phyloP scores from a whole-genome alignment of 1,140 invertebrate species.

The Cydia strobilella region DNA sequence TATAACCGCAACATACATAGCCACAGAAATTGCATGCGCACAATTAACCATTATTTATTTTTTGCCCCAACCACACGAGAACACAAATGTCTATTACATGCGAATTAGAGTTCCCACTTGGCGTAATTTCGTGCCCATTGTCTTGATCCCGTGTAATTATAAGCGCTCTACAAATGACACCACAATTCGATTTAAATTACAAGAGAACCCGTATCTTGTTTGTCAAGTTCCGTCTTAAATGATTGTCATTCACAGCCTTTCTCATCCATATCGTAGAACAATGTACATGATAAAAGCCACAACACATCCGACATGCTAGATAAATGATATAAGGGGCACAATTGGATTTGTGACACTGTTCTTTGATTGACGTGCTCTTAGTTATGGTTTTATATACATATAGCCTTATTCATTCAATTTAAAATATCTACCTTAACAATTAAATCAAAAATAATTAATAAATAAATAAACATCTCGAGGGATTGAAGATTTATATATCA shows the following conservation, averaged over 20 bases:
- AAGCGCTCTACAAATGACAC: neutral
- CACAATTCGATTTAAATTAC: constrained; percentile 11
- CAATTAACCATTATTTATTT: constrained; percentile 28
- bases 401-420: no score
- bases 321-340: neutral
- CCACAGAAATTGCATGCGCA: constrained; percentile 3
- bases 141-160: constrained; percentile 6
- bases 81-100: constrained; percentile 16
- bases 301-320: neutral
- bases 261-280: neutral
- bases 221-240: constrained; percentile 1
- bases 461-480: no score
- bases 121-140: constrained; percentile 17
- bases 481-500: no score
- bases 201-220: neutral
- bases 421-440: no score
- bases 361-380: neutral
- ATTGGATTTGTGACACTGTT: neutral
- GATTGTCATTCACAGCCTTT: neutral
- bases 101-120: constrained; percentile 21
- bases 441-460: no score
- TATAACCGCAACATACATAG: neutral
- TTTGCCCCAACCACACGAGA: neutral
- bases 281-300: neutral
- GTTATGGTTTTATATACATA: no score